A percentile compares a stretch with the other conserved stretches of the same genome.
These are phyloP conservation scores for Orbicella faveolata DNA, from an alignment of 64 coral and sea anemone genomes.

Conservation along the genomic window DNA sequence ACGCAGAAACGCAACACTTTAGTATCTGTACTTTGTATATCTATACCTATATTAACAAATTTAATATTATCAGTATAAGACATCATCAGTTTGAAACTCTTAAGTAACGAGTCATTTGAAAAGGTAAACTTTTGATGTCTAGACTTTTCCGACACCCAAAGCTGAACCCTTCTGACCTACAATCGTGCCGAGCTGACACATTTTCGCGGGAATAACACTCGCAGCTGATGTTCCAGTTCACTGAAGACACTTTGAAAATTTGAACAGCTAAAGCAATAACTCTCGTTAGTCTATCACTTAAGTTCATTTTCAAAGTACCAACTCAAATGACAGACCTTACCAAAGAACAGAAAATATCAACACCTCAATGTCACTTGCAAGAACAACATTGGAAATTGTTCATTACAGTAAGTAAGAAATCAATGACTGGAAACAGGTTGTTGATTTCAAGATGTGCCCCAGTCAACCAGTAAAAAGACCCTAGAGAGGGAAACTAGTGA, in stretches of 20 bases:
- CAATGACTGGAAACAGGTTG: background rate
- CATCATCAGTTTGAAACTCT: background rate
- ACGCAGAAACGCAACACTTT: too few relatives aligned
- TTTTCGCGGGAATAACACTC: background rate
- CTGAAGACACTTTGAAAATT: background rate
- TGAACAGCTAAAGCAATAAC: background rate
- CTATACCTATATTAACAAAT: too few relatives aligned
- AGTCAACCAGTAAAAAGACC: background rate
- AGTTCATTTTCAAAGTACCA: too few relatives aligned
- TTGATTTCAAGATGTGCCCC: background rate
- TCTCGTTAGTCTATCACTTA: background rate
- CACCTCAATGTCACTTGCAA: background rate
- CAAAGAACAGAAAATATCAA: background rate
- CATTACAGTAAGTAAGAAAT: too few relatives aligned
- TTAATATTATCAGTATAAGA: background rate
- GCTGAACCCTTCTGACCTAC: background rate
- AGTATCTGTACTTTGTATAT: too few relatives aligned
- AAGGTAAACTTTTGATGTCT: background rate
- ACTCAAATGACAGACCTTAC: too few relatives aligned
- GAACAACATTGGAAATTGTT: too few relatives aligned
- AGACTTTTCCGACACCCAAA: background rate
- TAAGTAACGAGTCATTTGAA: background rate
- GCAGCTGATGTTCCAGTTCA: background rate
- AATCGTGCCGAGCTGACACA: background rate
- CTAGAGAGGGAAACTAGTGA: background rate